phyloP scores from a whole-genome alignment of 2,113 vertebrate genomes.

The Ammospiza caudacuta region DNA sequence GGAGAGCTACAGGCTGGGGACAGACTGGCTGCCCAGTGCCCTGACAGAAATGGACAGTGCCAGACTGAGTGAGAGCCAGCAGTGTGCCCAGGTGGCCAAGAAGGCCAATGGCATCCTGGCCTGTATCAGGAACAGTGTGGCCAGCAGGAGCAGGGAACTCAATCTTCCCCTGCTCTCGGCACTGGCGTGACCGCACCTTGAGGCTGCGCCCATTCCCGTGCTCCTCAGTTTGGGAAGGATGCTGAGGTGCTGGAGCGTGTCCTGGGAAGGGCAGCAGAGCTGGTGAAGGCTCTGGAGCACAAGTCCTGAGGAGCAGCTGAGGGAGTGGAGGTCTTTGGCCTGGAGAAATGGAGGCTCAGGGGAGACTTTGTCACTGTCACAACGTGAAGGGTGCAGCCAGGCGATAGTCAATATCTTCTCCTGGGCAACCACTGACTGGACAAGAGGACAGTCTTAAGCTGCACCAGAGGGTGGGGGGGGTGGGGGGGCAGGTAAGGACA shows the following conservation, averaged over 20 bases:
- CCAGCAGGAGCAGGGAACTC: background rate
- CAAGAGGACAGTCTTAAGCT: background rate
- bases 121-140: background rate
- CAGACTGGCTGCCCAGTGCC: background rate
- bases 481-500: background rate
- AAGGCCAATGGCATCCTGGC: background rate
- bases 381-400: accelerated
- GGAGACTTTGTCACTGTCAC: too few species aligned
- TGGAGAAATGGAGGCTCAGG: background rate
- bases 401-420: background rate
- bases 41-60: background rate
- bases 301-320: too few species aligned
- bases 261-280: too few species aligned
- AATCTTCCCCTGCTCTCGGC: accelerated
- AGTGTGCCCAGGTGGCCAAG: background rate
- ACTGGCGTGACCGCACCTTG: accelerated
- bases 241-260: too few species aligned
- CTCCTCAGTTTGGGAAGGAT: too few species aligned
- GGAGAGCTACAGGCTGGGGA: background rate
- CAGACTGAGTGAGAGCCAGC: background rate
- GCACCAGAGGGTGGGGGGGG: too few species aligned
- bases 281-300: too few species aligned
- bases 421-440: background rate
- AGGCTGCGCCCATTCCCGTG: background rate
- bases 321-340: too few species aligned